These are phyloP conservation scores for Pseudomyrmex concolor DNA, from an alignment of 1,140 invertebrate genomes.

Conservation along the genomic window DNA sequence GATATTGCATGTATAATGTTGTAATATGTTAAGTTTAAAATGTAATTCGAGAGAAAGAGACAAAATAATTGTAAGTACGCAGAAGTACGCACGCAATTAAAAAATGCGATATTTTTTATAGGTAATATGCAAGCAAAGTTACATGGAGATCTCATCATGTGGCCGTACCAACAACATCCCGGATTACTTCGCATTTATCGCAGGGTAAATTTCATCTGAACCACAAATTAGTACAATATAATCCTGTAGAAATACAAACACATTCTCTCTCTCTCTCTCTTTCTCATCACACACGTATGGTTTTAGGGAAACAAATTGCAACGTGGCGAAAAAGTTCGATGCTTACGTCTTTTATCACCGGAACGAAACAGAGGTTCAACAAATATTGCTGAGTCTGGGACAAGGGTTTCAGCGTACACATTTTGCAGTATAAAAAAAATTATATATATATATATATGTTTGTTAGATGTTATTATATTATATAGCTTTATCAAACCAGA, in stretches of 20 bases:
- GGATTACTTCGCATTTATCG: constrained; percentile 88
- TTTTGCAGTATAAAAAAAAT: constrained; percentile 78
- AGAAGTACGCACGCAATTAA: background rate
- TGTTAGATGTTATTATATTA: background rate
- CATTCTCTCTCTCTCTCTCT: background rate
- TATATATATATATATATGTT: background rate
- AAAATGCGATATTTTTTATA: constrained; percentile 55
- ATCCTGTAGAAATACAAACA: constrained; percentile 25
- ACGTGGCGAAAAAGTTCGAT: constrained; percentile 85
- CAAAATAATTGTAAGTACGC: constrained; percentile 49
- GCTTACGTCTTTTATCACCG: constrained; percentile 86
- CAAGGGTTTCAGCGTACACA: constrained; percentile 84
- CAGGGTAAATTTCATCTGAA: constrained; percentile 83
- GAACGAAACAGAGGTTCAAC: constrained; percentile 83
- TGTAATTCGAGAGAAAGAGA: background rate
- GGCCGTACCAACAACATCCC: constrained; percentile 85
- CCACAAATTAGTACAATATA: constrained; percentile 1
- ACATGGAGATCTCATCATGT: constrained; percentile 89
- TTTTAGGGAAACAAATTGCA: constrained; percentile 87
- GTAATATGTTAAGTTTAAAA: background rate
- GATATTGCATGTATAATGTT: background rate
- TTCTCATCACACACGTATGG: constrained; percentile 12
- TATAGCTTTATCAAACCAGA: background rate
- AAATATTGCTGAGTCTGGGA: constrained; percentile 83
- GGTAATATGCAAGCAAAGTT: constrained; percentile 86